Evolutionary conservation across 2,797 vertebrate genomes (phyloP).

Genomic region (Acanthornis magna): DNA sequence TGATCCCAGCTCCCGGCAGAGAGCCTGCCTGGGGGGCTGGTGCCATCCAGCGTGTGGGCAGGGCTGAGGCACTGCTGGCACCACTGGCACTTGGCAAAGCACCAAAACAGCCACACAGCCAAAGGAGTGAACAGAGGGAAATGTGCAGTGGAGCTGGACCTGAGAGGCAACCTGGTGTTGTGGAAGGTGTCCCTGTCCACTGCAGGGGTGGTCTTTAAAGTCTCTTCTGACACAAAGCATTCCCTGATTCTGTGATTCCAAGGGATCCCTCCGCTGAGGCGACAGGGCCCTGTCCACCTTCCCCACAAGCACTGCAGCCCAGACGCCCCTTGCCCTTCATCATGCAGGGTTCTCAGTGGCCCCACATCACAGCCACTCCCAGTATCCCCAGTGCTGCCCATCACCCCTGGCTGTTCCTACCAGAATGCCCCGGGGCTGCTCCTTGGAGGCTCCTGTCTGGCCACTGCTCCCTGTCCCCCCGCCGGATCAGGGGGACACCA

Average conservation of each 20-base stretch:
- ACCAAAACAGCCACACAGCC: fast-evolving
- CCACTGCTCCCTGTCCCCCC: neutral
- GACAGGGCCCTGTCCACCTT: fast-evolving
- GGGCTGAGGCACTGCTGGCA: neutral
- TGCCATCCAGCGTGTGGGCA: neutral
- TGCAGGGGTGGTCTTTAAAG: neutral
- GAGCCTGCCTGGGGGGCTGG: neutral
- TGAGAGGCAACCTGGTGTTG: neutral
- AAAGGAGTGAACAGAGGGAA: neutral
- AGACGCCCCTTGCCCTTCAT: neutral
- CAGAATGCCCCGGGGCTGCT: neutral
- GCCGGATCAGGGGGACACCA: neutral
- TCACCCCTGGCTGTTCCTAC: neutral
- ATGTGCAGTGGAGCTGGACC: neutral
- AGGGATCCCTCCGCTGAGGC: neutral
- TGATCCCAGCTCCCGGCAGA: neutral
- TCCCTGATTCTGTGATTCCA: neutral
- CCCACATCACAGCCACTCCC: neutral
- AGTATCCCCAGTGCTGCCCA: neutral
- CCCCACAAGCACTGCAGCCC: neutral
- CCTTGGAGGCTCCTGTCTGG: neutral
- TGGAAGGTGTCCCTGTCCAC: neutral
- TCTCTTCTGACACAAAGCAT: neutral
- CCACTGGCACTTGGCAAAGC: fast-evolving
- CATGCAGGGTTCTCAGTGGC: neutral